These are phyloP conservation scores for Hyalella azteca DNA, from an alignment of 2,888 invertebrate species.

Conservation along the genomic window DNA sequence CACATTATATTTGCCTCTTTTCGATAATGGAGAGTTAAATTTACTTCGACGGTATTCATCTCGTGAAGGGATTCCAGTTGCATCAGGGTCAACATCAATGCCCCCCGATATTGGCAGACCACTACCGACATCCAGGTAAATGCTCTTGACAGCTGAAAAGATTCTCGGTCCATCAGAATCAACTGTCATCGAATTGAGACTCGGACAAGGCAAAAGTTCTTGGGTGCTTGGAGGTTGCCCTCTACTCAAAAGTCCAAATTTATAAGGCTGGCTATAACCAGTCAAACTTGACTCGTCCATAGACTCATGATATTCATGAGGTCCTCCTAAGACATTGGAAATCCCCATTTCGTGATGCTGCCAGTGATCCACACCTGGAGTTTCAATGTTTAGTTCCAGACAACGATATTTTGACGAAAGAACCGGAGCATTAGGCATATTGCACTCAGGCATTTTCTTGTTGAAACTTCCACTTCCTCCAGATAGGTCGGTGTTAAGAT, in stretches of 20 bases:
- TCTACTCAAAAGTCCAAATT: no score
- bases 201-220: no score
- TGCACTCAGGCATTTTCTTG: background rate
- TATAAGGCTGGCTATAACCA: no score
- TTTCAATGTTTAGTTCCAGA: no score
- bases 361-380: no score
- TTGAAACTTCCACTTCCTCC: constrained; percentile 5
- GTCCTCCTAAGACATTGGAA: no score
- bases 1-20: background rate
- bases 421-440: background rate
- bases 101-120: background rate
- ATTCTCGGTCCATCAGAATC: constrained; percentile 1
- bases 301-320: no score
- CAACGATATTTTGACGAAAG: no score
- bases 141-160: constrained; percentile 1
- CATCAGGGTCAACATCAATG: background rate
- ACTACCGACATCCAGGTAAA: background rate
- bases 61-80: no score
- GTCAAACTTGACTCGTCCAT: no score
- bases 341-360: no score
- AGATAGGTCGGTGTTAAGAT: background rate
- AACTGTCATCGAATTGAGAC: background rate
- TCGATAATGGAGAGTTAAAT: background rate
- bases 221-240: no score
- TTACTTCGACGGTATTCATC: background rate